Conservation (phyloP, 2,113 vertebrate species). For the Sturnus vulgaris region DNA sequence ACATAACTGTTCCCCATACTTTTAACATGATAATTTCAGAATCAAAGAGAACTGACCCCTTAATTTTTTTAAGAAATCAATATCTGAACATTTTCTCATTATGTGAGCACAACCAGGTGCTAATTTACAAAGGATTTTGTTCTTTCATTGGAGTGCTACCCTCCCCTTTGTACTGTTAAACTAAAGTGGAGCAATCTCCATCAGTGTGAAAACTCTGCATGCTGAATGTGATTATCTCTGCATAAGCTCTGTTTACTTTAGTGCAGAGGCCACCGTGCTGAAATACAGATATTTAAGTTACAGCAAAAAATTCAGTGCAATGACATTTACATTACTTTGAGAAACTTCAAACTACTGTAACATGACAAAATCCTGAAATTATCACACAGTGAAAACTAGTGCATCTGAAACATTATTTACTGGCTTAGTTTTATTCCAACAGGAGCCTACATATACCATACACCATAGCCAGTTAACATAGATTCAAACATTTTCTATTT, state of each 20-base stretch:
- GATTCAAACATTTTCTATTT: not conserved
- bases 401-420: not conserved
- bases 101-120: not conserved
- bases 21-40: not conserved
- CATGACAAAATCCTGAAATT: not conserved
- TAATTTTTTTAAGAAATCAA: not conserved
- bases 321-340: not conserved
- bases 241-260: not conserved
- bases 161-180: not conserved
- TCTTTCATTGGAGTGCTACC: not conserved
- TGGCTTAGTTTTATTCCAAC: not conserved
- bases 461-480: not conserved
- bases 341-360: not conserved
- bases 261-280: not conserved
- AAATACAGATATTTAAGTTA: not conserved
- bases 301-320: not conserved
- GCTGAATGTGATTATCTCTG: not conserved
- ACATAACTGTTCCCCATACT: not conserved
- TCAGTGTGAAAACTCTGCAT: not conserved
- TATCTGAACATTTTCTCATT: not conserved
- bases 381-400: not conserved
- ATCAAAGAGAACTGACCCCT: not conserved
- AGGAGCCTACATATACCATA: not conserved
- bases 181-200: not conserved
- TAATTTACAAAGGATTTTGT: not conserved